These are phyloP conservation scores for Acanthochromis polyacanthus DNA, from an alignment of 2,113 vertebrate genomes.

Conservation along the genomic window DNA sequence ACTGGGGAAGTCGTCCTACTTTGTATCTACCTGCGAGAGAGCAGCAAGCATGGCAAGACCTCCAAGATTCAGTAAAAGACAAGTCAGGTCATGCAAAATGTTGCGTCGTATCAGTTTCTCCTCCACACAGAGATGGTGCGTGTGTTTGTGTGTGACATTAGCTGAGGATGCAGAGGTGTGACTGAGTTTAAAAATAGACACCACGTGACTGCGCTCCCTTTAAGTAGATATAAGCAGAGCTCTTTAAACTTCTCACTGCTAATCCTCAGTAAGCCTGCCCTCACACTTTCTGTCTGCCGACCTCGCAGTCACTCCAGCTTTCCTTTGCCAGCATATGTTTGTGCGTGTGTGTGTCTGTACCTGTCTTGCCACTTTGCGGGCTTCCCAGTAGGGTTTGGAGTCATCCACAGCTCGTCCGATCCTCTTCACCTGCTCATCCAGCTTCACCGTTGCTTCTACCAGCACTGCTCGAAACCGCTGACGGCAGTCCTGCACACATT, in stretches of 20 bases:
- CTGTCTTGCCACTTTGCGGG: constrained; percentile 93
- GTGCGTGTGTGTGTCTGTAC: constrained; percentile 71
- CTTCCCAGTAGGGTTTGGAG: constrained; percentile 99
- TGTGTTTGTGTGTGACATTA: constrained; percentile 1
- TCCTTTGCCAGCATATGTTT: neutral
- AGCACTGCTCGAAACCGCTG: constrained; percentile 95
- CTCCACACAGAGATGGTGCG: neutral
- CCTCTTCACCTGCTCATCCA: constrained; percentile 95
- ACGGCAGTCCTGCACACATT: constrained; percentile 88
- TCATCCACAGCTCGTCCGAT: constrained; percentile 98
- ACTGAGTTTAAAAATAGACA: constrained; percentile 67
- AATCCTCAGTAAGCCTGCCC: constrained; percentile 52
- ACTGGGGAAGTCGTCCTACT: neutral
- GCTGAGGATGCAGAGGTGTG: constrained; percentile 28
- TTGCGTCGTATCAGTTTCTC: neutral
- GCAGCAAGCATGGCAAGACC: neutral
- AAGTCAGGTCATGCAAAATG: constrained; percentile 13
- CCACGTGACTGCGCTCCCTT: constrained; percentile 54
- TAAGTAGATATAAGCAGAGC: constrained; percentile 64
- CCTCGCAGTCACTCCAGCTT: constrained; percentile 28
- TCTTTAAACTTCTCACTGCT: constrained; percentile 66
- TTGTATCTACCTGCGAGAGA: constrained; percentile 1
- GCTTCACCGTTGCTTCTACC: constrained; percentile 92
- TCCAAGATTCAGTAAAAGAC: neutral
- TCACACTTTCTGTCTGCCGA: constrained; percentile 43